Conservation (phyloP, 2,113 vertebrate species). For the Sterrhoptilus dennistouni region DNA sequence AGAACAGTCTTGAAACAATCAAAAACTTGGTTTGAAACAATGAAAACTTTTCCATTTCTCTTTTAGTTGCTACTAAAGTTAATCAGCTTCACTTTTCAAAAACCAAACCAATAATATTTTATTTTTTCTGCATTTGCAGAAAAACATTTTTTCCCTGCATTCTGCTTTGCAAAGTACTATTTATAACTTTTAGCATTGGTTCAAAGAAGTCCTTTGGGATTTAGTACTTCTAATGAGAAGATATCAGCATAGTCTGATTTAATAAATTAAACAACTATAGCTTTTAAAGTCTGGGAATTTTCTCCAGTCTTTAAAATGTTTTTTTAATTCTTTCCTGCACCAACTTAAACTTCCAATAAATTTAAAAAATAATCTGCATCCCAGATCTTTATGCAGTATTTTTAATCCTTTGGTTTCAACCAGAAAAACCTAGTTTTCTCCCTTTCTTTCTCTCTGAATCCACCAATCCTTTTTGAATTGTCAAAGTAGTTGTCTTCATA, state of each 20-base stretch:
- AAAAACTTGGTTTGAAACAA: neutral
- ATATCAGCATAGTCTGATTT: neutral
- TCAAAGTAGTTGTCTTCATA: neutral
- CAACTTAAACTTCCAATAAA: neutral
- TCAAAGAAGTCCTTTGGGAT: neutral
- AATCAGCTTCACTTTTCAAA: neutral
- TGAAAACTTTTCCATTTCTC: neutral
- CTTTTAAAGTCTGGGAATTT: neutral
- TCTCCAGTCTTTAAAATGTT: neutral
- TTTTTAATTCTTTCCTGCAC: neutral
- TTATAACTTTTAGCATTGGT: neutral
- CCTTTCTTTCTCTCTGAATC: neutral
- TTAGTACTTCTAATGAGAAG: neutral
- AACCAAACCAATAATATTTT: neutral
- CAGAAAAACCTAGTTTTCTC: rapidly evolving
- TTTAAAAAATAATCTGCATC: neutral
- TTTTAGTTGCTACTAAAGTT: neutral
- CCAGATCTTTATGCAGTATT: neutral
- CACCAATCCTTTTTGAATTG: neutral
- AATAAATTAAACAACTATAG: neutral
- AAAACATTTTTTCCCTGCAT: neutral
- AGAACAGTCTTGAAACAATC: neutral
- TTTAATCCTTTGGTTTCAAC: neutral
- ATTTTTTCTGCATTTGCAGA: neutral
- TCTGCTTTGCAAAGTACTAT: neutral